These are phyloP conservation scores for Enteromius treurensis DNA, from an alignment of 2,797 vertebrate genomes.

Conservation along the genomic window DNA sequence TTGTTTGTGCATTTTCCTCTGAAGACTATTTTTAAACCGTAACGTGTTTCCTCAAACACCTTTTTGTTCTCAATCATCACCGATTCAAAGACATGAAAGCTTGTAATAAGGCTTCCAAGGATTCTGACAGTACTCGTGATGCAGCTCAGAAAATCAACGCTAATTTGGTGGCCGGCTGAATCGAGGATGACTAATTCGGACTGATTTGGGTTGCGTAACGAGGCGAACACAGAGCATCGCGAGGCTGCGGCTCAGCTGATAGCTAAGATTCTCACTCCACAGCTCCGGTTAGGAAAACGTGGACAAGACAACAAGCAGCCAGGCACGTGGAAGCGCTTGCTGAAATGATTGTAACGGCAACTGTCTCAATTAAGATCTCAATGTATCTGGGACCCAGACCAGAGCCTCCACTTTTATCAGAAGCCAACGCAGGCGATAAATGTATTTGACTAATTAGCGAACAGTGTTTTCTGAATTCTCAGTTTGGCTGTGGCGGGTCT, in stretches of 20 bases:
- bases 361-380: constrained; percentile 21
- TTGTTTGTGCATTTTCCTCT: background rate
- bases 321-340: constrained; percentile 6
- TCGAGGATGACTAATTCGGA: constrained; percentile 42
- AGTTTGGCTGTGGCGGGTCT: background rate
- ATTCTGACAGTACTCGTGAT: constrained; percentile 13
- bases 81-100: constrained; percentile 33
- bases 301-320: background rate
- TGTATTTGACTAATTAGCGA: constrained; percentile 32
- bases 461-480: constrained; percentile 6
- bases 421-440: background rate
- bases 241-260: constrained; percentile 1
- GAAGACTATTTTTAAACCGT: constrained; percentile 14
- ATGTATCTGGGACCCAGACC: constrained; percentile 19
- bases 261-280: background rate
- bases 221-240: background rate
- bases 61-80: constrained; percentile 26
- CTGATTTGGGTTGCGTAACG: constrained; percentile 41
- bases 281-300: background rate
- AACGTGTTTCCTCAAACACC: constrained; percentile 11
- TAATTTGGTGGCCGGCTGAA: constrained; percentile 32
- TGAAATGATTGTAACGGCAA: constrained; percentile 24
- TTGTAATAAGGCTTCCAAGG: constrained; percentile 37
- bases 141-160: constrained; percentile 18
- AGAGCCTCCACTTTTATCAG: constrained; percentile 9